Evolutionary conservation across 2,113 vertebrate genomes (phyloP), one percentile per base, ranked within the genome.

Genomic region (Blennius ocellaris): DNA sequence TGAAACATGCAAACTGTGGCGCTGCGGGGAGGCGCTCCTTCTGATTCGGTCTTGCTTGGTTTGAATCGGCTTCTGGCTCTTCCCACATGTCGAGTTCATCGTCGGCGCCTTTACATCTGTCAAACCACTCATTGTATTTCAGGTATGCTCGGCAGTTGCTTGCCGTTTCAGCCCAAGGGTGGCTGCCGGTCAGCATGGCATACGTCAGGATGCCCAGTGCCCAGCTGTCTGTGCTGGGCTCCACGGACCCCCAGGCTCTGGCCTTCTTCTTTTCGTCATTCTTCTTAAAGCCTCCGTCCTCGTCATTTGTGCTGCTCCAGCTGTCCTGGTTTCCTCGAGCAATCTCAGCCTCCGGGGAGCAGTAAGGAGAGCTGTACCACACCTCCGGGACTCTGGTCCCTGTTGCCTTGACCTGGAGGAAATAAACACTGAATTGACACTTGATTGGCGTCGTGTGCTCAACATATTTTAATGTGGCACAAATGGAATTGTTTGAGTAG

Each of bases 121-220:
- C 90, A 61, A 93, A 89, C 96, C 96, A 97, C 7, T 92, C 72
- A 0, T 75, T 80, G 38, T 96, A 97, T 17, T 80, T 92, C 44
- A 91, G 84, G 0, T 94, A 97, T 8, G 93, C 87, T 0, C 71
- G 73, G 78, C 96, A 94, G 1, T 94, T 71, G 9, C 83, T 85
- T 78, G 92, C 37, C 0, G 95, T 95, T 59, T 92, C 78, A 0
- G 90, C 83, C 96, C 96, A 97, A 0, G 96, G 96, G 38, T 95
- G 94, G 14, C 81, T 92, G 36, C 96, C 96, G 0, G 93, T 96
- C 64, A 95, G 85, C 7, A 95, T 83, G 6, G 94, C 93, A 67
- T 96, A 97, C 41, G 95, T 93, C 8, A 97, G 91, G 64, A 97
- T 92, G 0, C 95, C 96, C 3, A 97, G 91, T 0, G 95, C 95